Evolutionary conservation across 2,797 vertebrate genomes (phyloP).

Genomic region (Caiman crocodilus): DNA sequence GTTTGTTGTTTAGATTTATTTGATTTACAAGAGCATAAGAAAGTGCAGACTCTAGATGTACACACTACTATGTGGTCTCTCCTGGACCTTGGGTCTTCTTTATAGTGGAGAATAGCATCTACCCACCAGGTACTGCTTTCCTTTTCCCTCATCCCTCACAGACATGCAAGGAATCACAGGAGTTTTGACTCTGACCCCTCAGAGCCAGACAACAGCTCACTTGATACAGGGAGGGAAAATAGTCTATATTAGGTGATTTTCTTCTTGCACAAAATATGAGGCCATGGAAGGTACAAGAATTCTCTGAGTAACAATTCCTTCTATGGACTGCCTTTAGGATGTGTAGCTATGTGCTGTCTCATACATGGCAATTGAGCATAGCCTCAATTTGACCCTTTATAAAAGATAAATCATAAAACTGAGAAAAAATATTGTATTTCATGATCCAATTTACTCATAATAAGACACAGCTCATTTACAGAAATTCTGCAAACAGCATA

Average conservation of each 20-base stretch:
- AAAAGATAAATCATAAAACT: constrained; percentile 74
- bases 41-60: background rate
- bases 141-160: constrained; percentile 42
- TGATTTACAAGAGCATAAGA: background rate
- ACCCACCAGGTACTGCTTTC: constrained; percentile 13
- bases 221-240: constrained; percentile 44
- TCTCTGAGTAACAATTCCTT: constrained; percentile 62
- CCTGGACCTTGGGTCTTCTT: background rate
- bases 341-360: constrained; percentile 59
- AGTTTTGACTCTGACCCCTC: constrained; percentile 18
- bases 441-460: constrained; percentile 70
- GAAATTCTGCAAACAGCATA: constrained; percentile 72
- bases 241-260: constrained; percentile 50
- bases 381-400: constrained; percentile 72
- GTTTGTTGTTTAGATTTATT: background rate
- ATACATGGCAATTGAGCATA: constrained; percentile 65
- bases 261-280: constrained; percentile 59
- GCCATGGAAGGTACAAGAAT: constrained; percentile 29
- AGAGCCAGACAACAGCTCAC: constrained; percentile 47
- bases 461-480: constrained; percentile 70
- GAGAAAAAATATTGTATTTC: constrained; percentile 73
- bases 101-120: background rate
- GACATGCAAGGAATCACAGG: constrained; percentile 36
- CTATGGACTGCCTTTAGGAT: constrained; percentile 32
- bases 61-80: background rate